Evolutionary conservation across 1,140 invertebrate genomes (phyloP).

Genomic region (Streblospio benedicti): DNA sequence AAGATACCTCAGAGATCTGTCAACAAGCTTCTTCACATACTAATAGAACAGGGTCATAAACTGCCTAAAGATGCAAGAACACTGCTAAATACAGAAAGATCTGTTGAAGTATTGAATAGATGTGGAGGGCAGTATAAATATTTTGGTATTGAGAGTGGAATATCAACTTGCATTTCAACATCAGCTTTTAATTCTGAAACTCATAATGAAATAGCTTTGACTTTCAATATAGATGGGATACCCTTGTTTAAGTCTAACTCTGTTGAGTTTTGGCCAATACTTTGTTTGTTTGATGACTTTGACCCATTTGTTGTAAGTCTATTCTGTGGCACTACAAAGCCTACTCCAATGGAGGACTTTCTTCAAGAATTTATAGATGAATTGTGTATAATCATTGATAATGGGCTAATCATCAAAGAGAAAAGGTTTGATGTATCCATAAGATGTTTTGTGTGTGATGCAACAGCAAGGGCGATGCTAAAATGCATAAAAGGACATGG

Average conservation of each 20-base stretch:
- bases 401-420: neutral
- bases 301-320: neutral
- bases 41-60: too few species aligned
- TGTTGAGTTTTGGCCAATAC: constrained; percentile 1
- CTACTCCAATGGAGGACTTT: neutral
- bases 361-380: neutral
- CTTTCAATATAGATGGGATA: neutral
- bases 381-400: neutral
- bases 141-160: too few species aligned
- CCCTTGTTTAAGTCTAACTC: constrained; percentile 52
- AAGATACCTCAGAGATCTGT: too few species aligned
- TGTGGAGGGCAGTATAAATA: too few species aligned
- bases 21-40: too few species aligned
- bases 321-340: neutral
- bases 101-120: too few species aligned
- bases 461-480: neutral
- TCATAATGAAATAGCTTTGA: neutral
- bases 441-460: neutral
- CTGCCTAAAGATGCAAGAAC: too few species aligned
- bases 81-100: too few species aligned
- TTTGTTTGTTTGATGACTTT: neutral
- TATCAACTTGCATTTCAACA: too few species aligned
- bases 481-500: neutral
- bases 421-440: neutral
- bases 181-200: too few species aligned